Base-by-base conservation (phyloP, 2,797 vertebrate species). In the Cyclopterus lumpus region DNA sequence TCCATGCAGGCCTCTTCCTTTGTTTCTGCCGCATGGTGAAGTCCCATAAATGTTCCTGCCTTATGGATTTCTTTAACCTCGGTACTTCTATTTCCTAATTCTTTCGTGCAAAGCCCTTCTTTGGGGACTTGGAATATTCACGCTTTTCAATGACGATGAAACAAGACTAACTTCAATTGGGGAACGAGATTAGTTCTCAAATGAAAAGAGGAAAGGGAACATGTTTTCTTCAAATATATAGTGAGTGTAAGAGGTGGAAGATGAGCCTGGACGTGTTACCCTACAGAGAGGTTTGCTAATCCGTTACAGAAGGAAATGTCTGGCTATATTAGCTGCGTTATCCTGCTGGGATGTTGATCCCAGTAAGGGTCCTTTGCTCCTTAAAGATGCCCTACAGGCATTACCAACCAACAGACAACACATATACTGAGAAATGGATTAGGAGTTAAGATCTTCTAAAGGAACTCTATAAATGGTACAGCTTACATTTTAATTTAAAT, bases 261-360 rank as follows among this genome's bases (percentile, higher is more conserved):
- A 67, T 76, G 65, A 82, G 81, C 65, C 61, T 81, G 75, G 84
- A 87, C 77, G 69, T 85, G 78, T 85, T 85, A 28, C 64, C 87
- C 82, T 80, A 62, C 82, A 86, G 84, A 83, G 66, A 81, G 70
- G 67, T 69, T 75, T 74, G 84, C 81, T 88, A 84, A 85, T 91
- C 85, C 74, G 0, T 87, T 82, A 83, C 73, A 58, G 51, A 68
- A 88, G 88, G 86, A 92, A 89, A 88, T 86, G 85, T 87, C 73
- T 74, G 16, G 81, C 79, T 87, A 75, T 88, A 81, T 75, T 78
- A 78, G 80, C 71, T 73, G 57, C 89, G 82, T 91, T 88, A 88
- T 88, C 88, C 83, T 82, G 80, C 77, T 83, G 82, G 79, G 86
- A 82, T 88, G 73, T 91, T 73, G 77, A 77, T 77, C 70, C 90